Percentiles rank a stretch among this genome's conserved stretches.
Evolutionary conservation across 2,113 vertebrate genomes (phyloP).

Genomic region (Protomyctophum bolini): DNA sequence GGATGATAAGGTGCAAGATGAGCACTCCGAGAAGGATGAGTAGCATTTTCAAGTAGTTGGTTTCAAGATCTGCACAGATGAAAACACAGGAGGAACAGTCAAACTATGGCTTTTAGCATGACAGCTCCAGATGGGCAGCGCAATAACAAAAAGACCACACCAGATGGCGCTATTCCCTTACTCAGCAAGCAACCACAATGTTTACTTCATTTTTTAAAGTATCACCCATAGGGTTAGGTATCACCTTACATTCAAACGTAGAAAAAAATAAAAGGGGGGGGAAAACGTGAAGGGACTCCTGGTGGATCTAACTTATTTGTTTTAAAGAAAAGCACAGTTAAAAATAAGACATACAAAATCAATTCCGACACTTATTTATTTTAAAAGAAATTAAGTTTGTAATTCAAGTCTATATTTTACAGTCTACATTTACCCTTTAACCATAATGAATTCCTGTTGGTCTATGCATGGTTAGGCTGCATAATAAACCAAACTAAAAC

Average conservation of each 20-base stretch:
- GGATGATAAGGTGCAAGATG: constrained; percentile 73
- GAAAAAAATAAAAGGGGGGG: constrained; percentile 15
- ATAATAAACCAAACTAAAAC: not conserved
- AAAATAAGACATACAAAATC: not conserved
- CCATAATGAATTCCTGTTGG: not conserved
- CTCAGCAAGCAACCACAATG: constrained; percentile 57
- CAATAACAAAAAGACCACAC: constrained; percentile 15
- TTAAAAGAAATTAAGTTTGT: not conserved
- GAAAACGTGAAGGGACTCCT: not conserved
- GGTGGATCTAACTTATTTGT: not conserved
- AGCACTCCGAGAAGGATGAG: constrained; percentile 76
- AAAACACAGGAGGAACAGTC: constrained; percentile 1
- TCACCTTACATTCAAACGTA: constrained; percentile 55
- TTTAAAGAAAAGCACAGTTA: not conserved
- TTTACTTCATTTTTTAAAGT: constrained; percentile 69
- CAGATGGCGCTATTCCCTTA: constrained; percentile 55
- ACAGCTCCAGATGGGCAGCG: not conserved
- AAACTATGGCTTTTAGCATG: not conserved
- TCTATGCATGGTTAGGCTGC: not conserved
- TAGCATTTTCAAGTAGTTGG: constrained; percentile 70
- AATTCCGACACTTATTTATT: not conserved
- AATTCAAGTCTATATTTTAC: no score
- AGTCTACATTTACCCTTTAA: no score
- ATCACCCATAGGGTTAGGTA: constrained; percentile 10
- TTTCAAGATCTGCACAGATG: constrained; percentile 39